Conservation (phyloP, 2,797 vertebrate species). For the Zalophus californianus region DNA sequence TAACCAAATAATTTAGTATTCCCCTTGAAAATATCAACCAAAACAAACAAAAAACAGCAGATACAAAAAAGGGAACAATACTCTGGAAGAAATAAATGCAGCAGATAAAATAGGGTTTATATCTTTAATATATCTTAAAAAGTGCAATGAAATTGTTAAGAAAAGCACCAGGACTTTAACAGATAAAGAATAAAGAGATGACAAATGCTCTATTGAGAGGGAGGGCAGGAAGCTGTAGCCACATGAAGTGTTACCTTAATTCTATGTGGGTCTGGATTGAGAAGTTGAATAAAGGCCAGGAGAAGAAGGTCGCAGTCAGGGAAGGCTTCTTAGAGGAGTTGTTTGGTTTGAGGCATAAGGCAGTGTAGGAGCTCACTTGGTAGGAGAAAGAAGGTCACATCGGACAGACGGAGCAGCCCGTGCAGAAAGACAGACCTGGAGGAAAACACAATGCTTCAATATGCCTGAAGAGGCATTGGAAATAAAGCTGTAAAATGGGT, state of each 20-base stretch:
- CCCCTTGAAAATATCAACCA: background rate
- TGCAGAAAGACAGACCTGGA: background rate
- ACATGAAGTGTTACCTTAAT: background rate
- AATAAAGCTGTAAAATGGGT: background rate
- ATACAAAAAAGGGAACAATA: background rate
- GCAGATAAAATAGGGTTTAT: background rate
- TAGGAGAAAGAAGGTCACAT: background rate
- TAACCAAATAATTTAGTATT: background rate
- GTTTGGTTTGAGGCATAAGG: background rate
- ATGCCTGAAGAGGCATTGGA: background rate
- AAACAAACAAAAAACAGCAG: background rate
- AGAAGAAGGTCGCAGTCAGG: background rate
- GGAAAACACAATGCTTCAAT: background rate
- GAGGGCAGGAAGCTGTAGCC: background rate
- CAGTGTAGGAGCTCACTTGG: background rate
- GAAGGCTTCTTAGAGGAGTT: background rate
- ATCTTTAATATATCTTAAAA: background rate
- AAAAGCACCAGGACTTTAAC: background rate
- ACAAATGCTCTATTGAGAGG: background rate
- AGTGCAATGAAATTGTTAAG: background rate
- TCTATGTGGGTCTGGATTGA: background rate
- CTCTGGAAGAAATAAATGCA: background rate
- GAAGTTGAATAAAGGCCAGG: background rate
- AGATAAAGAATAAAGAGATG: background rate
- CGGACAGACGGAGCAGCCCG: background rate